Base-by-base conservation (phyloP, 2,797 vertebrate genomes). In the Microchirus variegatus region DNA sequence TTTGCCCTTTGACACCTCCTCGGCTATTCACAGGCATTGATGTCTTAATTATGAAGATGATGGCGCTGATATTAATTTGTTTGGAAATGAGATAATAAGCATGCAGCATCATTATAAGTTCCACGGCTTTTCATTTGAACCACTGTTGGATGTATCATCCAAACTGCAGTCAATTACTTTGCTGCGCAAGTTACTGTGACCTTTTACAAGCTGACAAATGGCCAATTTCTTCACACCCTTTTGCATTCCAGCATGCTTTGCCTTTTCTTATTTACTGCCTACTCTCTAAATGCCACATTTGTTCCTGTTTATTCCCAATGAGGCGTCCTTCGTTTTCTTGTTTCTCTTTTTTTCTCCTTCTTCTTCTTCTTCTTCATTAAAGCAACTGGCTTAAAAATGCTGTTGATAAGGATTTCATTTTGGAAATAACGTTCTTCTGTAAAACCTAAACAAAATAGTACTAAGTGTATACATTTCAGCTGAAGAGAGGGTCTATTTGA, bases 141-240 rank as follows among this genome's bases (percentile, higher is more conserved):
- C 63, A 16, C 53, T 13, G 61, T 64, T 77, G 75, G 73, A 66
- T 60, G 36, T 59, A 63, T 49, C 67, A 5, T 67, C 54, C 59
- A 35, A 49, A 75, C 56, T 75, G 66, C 80, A 79, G 84, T 87
- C 77, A 85, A 88, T 91, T 90, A 89, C 62, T 3, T 53, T 38
- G 73, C 60, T 45, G 59, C 65, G 51, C 31, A 59, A 86, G 82
- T 82, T 84, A 81, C 80, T 50, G 70, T 91, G 90, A 90, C 88
- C 90, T 91, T 89, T 85, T 89, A 87, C 77, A 17, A 77, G 69
- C 80, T 90, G 89, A 92, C 86, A 90, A 90, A 92, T 82, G 77
- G 75, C 68, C 81, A 75, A 84, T 90, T 90, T 82, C 69, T 81
- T 86, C 75, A 69, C 70, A 80, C 49, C 50, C 67, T 55, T 80